Evolutionary conservation across 2,797 vertebrate genomes (phyloP), one percentile per base, ranked within the genome.

Genomic region (Scyliorhinus canicula): DNA sequence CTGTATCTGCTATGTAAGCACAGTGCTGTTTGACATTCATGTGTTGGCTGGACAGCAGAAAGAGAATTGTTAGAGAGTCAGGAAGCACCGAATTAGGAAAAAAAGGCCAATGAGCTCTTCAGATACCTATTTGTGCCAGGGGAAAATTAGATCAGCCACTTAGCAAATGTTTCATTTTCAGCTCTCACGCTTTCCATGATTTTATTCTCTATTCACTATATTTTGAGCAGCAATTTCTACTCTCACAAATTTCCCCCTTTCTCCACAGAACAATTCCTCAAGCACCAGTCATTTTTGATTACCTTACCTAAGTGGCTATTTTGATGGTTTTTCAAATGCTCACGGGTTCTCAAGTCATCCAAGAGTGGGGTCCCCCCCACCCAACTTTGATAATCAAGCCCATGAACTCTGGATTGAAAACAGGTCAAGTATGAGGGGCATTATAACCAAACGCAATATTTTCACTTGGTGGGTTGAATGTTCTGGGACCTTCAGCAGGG

Each of bases 111-210:
- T 91, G n/a, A 91, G 60, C 35, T 24, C 16, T 60, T 63, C 55
- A 90, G 86, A 40, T 63, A 91, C n/a, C n/a, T 63, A 28, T 35
- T 63, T 63, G 21, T 44, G n/a, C n/a, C 88, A 65, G 88, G 88
- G 65, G 88, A n/a, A 91, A 26, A n/a, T 91, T 91, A 91, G 88
- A n/a, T 44, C 88, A 91, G 57, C 19, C n/a, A 63, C 60, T 65
- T 24, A 91, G 60, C 52, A 60, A 40, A 65, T 3, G 21, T 91
- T 91, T 65, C n/a, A 91, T 91, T 91, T n/a, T 44, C 24, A 91
- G 88, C 26, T 21, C 26, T 44, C 88, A 63, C n/a, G 40, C 24
- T 65, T 91, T 65, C 40, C 60, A 24, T 44, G 40, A 91, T 65
- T 26, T 63, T 91, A 60, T 21, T n/a, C 57, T 7, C 4, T 47